Evolutionary conservation across 2,113 vertebrate species (phyloP).

Genomic region (Chascanopsetta lugubris): DNA sequence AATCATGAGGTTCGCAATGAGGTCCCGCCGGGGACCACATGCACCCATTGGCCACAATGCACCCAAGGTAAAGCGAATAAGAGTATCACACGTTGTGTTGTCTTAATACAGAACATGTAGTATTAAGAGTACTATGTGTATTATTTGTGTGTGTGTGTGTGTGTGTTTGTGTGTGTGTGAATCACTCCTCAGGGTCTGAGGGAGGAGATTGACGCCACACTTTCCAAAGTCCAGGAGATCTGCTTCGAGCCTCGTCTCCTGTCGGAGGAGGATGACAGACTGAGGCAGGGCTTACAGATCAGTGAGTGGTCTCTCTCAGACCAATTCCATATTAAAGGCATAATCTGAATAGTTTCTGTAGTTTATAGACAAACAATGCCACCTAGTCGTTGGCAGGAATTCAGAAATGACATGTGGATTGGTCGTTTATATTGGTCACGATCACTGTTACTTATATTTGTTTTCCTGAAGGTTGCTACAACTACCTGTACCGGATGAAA

Average conservation of each 20-base stretch:
- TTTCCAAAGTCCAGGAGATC: constrained; percentile 92
- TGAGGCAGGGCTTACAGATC: constrained; percentile 79
- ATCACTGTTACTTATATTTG: too few species aligned
- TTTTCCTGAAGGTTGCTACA: constrained; percentile 86
- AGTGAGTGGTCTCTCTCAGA: constrained; percentile 71
- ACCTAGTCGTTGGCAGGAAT: too few species aligned
- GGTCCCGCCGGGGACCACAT: constrained; percentile 93
- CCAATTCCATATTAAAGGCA: background rate
- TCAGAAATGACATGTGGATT: too few species aligned
- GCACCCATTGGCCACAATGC: constrained; percentile 95
- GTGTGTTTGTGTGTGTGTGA: background rate
- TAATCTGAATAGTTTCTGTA: background rate
- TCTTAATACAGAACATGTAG: background rate
- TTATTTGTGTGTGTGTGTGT: too few species aligned
- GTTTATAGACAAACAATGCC: too few species aligned
- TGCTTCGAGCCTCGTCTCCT: constrained; percentile 90
- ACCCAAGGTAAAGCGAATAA: constrained; percentile 87
- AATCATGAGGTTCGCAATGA: constrained; percentile 98
- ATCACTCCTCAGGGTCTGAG: constrained; percentile 83
- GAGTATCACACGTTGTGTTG: background rate
- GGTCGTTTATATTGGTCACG: too few species aligned
- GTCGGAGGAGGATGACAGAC: constrained; percentile 84
- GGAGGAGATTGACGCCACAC: constrained; percentile 89
- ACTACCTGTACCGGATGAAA: constrained; percentile 97
- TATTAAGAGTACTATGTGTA: too few species aligned